A percentile compares a stretch with the other conserved stretches of the same genome.
Evolutionary conservation across 1,140 invertebrate genomes (phyloP).

Genomic region (Andrena cerasifolii): DNA sequence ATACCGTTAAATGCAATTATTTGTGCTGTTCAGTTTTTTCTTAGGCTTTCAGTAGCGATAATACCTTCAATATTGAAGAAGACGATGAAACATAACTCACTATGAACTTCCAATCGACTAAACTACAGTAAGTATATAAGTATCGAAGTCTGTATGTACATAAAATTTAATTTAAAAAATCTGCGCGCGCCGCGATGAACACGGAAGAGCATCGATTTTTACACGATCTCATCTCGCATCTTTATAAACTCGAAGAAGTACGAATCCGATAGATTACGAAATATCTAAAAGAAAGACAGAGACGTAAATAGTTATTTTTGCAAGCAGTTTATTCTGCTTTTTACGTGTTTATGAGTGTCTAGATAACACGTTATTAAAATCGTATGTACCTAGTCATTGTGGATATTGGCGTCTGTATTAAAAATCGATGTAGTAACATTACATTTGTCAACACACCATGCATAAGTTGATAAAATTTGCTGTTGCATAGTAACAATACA

Average conservation of each 20-base stretch:
- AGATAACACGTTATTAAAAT: constrained; percentile 13
- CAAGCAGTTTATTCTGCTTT: constrained; percentile 2
- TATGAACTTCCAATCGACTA: constrained; percentile 2
- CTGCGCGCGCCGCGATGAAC: neutral
- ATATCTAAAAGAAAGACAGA: neutral
- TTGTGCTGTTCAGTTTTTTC: neutral
- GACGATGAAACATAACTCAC: constrained; percentile 17
- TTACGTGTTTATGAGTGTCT: neutral
- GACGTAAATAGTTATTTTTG: constrained; percentile 11
- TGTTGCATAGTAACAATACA: neutral
- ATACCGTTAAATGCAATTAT: neutral
- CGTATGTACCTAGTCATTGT: constrained; percentile 23
- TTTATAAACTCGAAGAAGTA: neutral
- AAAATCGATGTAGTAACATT: constrained; percentile 4
- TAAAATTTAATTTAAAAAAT: constrained; percentile 10
- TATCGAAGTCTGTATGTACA: neutral
- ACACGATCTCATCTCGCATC: neutral
- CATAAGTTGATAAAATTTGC: neutral
- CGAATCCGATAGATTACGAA: neutral
- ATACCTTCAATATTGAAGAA: neutral
- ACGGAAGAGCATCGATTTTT: neutral
- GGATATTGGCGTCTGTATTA: neutral
- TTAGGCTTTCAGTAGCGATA: constrained; percentile 10
- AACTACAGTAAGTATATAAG: constrained; percentile 14
- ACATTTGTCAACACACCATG: neutral